Conservation (phyloP, 2,113 vertebrate species). For the Scomber colias region DNA sequence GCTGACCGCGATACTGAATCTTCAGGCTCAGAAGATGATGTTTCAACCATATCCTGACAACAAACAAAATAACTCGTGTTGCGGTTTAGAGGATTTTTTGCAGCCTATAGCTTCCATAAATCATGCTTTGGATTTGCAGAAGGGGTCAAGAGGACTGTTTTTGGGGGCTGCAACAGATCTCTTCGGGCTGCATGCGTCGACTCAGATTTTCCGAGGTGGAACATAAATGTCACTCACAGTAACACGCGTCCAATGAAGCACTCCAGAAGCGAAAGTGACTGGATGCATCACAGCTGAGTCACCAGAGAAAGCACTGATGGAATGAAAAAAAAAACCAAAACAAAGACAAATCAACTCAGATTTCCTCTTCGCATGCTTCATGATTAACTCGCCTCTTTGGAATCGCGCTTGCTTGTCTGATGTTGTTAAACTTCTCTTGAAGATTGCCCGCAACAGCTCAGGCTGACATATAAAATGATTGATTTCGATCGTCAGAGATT, state of each 20-base stretch:
- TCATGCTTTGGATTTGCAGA: slow-evolving; percentile 27
- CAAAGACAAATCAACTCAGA: slow-evolving; percentile 10
- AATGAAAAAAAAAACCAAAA: neutral
- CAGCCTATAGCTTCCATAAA: slow-evolving; percentile 32
- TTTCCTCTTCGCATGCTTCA: slow-evolving; percentile 27
- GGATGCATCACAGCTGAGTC: slow-evolving; percentile 38
- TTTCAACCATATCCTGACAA: slow-evolving; percentile 79
- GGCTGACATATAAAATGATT: slow-evolving; percentile 4
- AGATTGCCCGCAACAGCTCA: neutral
- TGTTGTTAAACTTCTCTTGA: neutral
- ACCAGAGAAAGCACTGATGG: neutral
- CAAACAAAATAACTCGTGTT: slow-evolving; percentile 70
- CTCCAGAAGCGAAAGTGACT: slow-evolving; percentile 42
- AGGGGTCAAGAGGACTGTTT: slow-evolving; percentile 23
- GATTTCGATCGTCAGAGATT: slow-evolving; percentile 9
- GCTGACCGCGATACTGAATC: slow-evolving; percentile 50
- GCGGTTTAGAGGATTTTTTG: slow-evolving; percentile 60
- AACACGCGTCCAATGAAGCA: slow-evolving; percentile 6
- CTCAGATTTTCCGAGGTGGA: slow-evolving; percentile 64
- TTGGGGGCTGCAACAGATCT: slow-evolving; percentile 5
- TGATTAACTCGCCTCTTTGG: slow-evolving; percentile 9
- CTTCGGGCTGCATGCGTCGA: slow-evolving; percentile 8
- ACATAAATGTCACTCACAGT: slow-evolving; percentile 42
- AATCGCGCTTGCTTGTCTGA: neutral
- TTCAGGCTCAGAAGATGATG: slow-evolving; percentile 60